Conservation (phyloP, 2,888 invertebrate genomes). For the Heteromyza rotundicornis region DNA sequence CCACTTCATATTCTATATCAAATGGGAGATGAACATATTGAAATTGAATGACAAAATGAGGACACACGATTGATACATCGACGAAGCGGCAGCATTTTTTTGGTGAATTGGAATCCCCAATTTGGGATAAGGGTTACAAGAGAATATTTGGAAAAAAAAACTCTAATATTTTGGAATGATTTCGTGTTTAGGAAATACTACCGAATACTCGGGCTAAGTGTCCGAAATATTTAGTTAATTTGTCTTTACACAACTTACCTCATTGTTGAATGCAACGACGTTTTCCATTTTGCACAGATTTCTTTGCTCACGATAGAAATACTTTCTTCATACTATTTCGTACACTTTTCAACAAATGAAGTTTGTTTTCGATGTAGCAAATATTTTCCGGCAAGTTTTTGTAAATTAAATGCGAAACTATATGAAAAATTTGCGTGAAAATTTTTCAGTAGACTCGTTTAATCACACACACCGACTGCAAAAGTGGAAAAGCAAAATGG, state of each 20-base stretch:
- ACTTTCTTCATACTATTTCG: constrained; percentile 19
- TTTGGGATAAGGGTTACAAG: too few relatives aligned
- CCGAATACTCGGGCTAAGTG: too few relatives aligned
- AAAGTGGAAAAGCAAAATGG: constrained; percentile 53
- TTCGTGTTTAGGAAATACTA: too few relatives aligned
- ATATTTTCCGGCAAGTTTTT: constrained; percentile 25
- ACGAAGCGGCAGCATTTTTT: too few relatives aligned
- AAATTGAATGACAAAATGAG: too few relatives aligned
- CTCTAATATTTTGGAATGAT: too few relatives aligned
- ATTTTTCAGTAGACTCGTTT: constrained; percentile 38
- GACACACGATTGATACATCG: too few relatives aligned
- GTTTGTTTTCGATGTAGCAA: constrained; percentile 33
- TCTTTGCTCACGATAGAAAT: constrained; percentile 3
- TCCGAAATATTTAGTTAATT: too few relatives aligned
- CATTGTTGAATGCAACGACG: constrained; percentile 61
- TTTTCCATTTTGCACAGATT: constrained; percentile 54
- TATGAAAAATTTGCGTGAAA: constrained; percentile 29
- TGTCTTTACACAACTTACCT: constrained; percentile 49
- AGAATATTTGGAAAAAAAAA: too few relatives aligned
- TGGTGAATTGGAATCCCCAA: too few relatives aligned
- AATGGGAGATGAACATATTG: too few relatives aligned
- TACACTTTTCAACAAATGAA: background rate
- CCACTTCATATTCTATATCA: too few relatives aligned
- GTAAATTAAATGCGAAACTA: constrained; percentile 33
- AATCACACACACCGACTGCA: constrained; percentile 29